Conservation (phyloP, 64 coral and sea anemone species). For the Hydrozoanthus tunicans region DNA sequence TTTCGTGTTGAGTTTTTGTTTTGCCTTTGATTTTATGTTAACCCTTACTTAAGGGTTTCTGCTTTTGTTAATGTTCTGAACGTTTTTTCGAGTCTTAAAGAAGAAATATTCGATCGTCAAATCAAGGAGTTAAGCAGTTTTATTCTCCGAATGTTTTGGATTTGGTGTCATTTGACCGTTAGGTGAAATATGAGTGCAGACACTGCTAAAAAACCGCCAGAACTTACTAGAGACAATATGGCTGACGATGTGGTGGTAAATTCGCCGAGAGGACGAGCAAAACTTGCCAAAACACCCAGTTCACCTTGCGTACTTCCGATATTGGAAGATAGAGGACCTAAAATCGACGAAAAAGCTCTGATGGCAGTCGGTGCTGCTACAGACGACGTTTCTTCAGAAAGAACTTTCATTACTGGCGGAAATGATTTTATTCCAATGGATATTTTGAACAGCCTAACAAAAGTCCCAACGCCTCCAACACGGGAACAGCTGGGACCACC, state of each 20-base stretch:
- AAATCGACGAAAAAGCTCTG: constrained; percentile 28
- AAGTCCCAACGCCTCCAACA: constrained; percentile 78
- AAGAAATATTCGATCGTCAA: no score
- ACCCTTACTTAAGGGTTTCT: no score
- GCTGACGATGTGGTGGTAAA: constrained; percentile 34
- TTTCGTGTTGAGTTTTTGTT: neutral
- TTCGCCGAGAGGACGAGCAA: constrained; percentile 50
- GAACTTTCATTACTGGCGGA: constrained; percentile 77
- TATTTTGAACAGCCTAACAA: constrained; percentile 95
- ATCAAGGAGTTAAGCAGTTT: no score
- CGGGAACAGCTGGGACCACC: constrained; percentile 84
- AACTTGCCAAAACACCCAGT: constrained; percentile 61
- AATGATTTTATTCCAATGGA: constrained; percentile 97
- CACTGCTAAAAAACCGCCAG: constrained; percentile 53
- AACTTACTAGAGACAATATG: constrained; percentile 32
- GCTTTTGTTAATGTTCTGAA: no score
- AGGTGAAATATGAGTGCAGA: constrained; percentile 41
- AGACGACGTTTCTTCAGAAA: constrained; percentile 48
- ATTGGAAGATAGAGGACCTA: constrained; percentile 62
- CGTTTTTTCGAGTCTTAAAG: no score
- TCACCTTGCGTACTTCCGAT: constrained; percentile 85
- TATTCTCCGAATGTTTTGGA: no score
- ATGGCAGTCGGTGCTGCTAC: neutral
- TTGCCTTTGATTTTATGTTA: neutral
- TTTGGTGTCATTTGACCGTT: neutral